Base-by-base conservation (phyloP, 2,113 vertebrate genomes). In the Anhinga anhinga region DNA sequence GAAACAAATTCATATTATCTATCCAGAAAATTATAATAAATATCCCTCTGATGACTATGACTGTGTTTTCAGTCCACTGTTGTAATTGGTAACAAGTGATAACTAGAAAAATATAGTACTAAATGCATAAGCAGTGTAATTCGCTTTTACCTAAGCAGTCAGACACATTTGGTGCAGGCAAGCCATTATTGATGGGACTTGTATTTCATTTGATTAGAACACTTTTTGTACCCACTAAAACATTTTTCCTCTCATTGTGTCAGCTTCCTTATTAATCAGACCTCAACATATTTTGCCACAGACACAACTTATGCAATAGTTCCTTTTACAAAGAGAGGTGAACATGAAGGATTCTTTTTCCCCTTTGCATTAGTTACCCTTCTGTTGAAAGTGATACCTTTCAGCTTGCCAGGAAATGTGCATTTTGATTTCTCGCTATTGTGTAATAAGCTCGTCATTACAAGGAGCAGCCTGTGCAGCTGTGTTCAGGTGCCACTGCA, bases 381-480 rank as follows among this genome's bases (percentile, higher is more conserved):
- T 62, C 93, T 97, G 96, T 63, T 61, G 90, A 56, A 86, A 84
- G 42, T 76, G 90, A 94, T 77, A 95, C 32, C 95, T 96, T 97
- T 97, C 95, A 96, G 73, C 59, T 79, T 56, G 53, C 29, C 92
- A 97, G 96, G 95, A 98, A 98, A 96, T 22, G 44, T 66, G 65
- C 8, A 8, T 66, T 76, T 84, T 70, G 34, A 72, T 95, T 79
- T 95, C 63, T 95, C 59, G 17, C 80, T 91, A 52, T 97, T 98
- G 89, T 96, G 80, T 83, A 94, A 86, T 86, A 80, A 95, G 47
- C 50, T 91, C 19, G 2, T 65, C 90, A 93, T 84, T 83, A 40
- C 78, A 89, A 91, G 87, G 92, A 93, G 89, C 58, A 45, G 59
- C 77, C 78, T 86, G 93, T 88, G 96, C 96, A 97, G 92, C 91